phyloP scores from a whole-genome alignment of 2,113 vertebrate species.

The Callospermophilus lateralis region DNA sequence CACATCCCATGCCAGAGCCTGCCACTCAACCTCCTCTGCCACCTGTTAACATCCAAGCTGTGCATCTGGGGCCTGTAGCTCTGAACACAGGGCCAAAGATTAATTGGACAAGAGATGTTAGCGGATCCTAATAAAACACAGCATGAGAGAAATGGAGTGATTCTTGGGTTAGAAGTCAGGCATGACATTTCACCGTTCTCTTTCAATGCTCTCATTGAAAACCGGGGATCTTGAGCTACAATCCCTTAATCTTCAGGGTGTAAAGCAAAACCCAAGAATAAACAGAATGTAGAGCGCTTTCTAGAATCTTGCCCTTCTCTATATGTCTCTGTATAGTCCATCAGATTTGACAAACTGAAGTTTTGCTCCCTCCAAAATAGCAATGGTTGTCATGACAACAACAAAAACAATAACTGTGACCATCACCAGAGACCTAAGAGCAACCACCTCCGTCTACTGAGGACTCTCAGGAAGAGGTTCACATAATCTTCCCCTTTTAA shows the following conservation, averaged over 20 bases:
- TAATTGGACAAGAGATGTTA: neutral
- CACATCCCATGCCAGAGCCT: neutral
- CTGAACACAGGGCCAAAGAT: neutral
- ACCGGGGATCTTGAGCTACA: neutral
- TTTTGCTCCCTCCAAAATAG: neutral
- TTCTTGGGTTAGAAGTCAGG: neutral
- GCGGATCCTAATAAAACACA: neutral
- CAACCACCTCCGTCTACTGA: no score
- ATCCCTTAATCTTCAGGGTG: neutral
- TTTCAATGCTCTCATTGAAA: neutral
- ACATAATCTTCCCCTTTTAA: neutral
- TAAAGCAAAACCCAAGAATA: constrained; percentile 53
- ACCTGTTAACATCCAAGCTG: neutral
- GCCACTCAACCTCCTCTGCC: neutral
- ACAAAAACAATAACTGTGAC: neutral
- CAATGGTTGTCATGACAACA: neutral
- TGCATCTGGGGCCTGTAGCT: neutral
- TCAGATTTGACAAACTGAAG: neutral
- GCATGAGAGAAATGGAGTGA: neutral
- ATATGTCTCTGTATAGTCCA: neutral
- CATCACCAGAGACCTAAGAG: neutral
- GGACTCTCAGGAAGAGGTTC: neutral
- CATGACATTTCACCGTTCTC: neutral
- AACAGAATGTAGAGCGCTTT: neutral
- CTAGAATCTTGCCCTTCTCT: neutral